Evolutionary conservation across 2,113 vertebrate species (phyloP), one percentile per base, ranked within the genome.

Genomic region (Chelonoidis abingdonii): DNA sequence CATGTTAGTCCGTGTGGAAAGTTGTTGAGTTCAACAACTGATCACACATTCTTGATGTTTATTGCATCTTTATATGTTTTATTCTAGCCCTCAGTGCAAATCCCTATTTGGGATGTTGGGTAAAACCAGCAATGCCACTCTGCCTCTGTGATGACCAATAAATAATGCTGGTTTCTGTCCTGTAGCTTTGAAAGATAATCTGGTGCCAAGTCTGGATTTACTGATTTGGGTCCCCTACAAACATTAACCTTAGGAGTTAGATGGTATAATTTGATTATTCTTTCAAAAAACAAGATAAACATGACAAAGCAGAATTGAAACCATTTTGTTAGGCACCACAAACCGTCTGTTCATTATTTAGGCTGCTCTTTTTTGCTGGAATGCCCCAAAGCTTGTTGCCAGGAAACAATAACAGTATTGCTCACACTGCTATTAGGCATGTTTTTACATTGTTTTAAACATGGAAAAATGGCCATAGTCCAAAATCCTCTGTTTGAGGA

Each of bases 391-490:
- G 5, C 69, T 89, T 3, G 41, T 50, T 91, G 92, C 91, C 59
- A 72, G 93, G 78, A 83, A 96, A 25, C 59, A 5, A 76, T 47
- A 81, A 14, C 80, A 90, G 10, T 2, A n/a, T 83, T 79, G 91
- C 76, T 92, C 72, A 49, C 82, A 52, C 29, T 69, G 90, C 10
- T 88, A 47, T 59, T 57, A 91, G 56, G 21, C n/a, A 25, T 82
- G 22, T 80, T 95, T 85, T n/a, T 5, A 83, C 84, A 69, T 90
- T 49, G 88, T 88, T 95, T 93, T 95, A 54, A 87, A 82, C 10
- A 8, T 86, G 76, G 75, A 91, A 89, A 89, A 72, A 88, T 47
- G 10, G 11, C 53, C 78, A 35, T 49, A 29, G 82, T 84, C 88
- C 93, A 91, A 94, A 54, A 52, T 87, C 88, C 12, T 0, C 62